A percentile compares a stretch with the other conserved stretches of the same genome.
These are phyloP conservation scores for Strix aluco DNA, from an alignment of 2,113 vertebrate genomes.

Conservation along the genomic window DNA sequence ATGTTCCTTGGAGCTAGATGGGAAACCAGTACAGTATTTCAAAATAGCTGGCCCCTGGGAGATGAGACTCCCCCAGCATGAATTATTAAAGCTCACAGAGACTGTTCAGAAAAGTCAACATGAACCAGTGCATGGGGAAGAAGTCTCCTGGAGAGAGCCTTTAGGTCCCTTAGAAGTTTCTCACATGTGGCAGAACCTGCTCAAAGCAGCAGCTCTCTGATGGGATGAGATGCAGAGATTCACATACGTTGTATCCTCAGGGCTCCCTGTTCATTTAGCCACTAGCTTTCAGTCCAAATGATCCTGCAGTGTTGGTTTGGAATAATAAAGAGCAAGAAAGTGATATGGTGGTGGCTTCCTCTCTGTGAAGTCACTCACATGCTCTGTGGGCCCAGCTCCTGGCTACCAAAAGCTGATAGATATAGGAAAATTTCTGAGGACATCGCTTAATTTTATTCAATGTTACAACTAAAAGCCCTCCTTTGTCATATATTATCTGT, in stretches of 20 bases:
- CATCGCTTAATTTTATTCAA: not conserved
- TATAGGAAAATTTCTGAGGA: not conserved
- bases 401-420: not conserved
- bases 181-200: slow-evolving; percentile 14
- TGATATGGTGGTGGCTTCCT: not conserved
- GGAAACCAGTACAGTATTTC: slow-evolving; percentile 23
- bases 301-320: not conserved
- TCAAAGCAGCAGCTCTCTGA: slow-evolving; percentile 29
- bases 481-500: not conserved
- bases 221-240: slow-evolving; percentile 2
- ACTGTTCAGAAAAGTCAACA: slow-evolving; percentile 59
- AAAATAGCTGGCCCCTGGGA: slow-evolving; percentile 33
- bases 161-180: slow-evolving; percentile 35
- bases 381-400: not conserved
- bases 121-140: not conserved
- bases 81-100: slow-evolving; percentile 58
- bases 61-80: not conserved
- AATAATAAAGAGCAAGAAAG: not conserved
- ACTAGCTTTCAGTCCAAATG: not conserved
- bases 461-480: not conserved
- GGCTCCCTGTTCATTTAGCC: not conserved
- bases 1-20: slow-evolving; percentile 4
- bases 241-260: not conserved
- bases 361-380: not conserved
- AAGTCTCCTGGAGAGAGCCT: slow-evolving; percentile 8